Evolutionary conservation across 2,888 invertebrate species (phyloP), one percentile per base, ranked within the genome.

Genomic region (Microctonus aethiopoides): DNA sequence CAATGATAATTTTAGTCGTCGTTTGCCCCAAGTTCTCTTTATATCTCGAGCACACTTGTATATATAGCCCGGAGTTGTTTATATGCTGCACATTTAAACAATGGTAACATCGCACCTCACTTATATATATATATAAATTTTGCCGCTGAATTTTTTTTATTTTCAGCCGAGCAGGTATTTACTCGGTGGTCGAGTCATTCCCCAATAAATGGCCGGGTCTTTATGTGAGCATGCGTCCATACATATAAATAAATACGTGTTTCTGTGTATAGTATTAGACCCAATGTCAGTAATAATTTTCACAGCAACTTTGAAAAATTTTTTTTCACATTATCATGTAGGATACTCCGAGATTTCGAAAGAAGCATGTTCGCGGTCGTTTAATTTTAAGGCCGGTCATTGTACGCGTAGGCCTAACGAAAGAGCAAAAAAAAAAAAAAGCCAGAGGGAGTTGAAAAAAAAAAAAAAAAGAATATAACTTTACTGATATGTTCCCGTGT

Each of bases 81-180:
- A n/a, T n/a, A n/a, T n/a, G n/a, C n/a, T n/a, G 83, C 83, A 80
- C 85, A 82, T 85, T 86, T 86, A 86, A 85, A 86, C 86, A 86
- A 86, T 86, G 86, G 85, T 86, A 46, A 74, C 77, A 74, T 77
- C 78, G 74, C 76, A 73, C 74, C 79, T 74, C 77, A 79, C 77
- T 77, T 65, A 59, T 56, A 61, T 70, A 68, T 68, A 39, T 52
- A 34, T 66, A n/a, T n/a, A n/a, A n/a, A n/a, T n/a, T 72, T 65
- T 73, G 64, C 68, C 51, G 51, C 67, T 74, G 72, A 67, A 22
- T 60, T 24, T 13, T 22, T 36, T 9, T 61, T 24, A 13, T n/a
- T 22, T 41, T 34, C 41, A 24, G 41, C 62, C 62, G 29, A 26
- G 6, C 29, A 69, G 34, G 41, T 51, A 59, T 59, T 64, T 52